Evolutionary conservation across 2,888 invertebrate species (phyloP), one percentile per base, ranked within the genome.

Genomic region (Copidosoma aretas): DNA sequence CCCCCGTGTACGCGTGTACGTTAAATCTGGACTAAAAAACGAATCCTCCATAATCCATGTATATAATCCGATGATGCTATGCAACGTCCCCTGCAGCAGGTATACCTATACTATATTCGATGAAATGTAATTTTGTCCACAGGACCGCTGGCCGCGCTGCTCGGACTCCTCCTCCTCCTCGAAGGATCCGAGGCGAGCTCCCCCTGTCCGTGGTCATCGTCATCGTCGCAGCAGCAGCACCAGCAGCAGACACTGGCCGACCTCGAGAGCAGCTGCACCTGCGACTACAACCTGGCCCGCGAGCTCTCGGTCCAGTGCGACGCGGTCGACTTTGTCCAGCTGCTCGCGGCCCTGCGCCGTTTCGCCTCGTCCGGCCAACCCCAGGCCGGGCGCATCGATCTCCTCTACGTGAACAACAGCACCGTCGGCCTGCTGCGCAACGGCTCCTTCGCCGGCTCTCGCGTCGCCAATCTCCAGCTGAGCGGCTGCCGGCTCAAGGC

Each of bases 301-400:
- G 94, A 94, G 82, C 86, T 95, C 17, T 94, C 94, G 43, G 92
- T 95, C 73, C 95, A 95, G 85, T 95, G 95, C 84, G 94, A 94
- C 85, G 92, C 93, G 88, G 94, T 94, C 69, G 91, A 94, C 79
- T 94, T 93, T 82, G 84, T 88, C 57, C 87, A 89, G 73, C 86
- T 96, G n/a, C 82, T 95, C 75, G 85, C 88, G 67, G 91, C 93
- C 39, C 86, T 93, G 82, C 89, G 91, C 80, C 88, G 89, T 76
- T 89, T 90, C 85, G 88, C 91, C 24, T 86, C 87, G 73, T 5
- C 3, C 32, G 32, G 32, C 32, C n/a, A n/a, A n/a, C 88, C 91
- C 19, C 87, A 87, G 73, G 73, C 70, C 21, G 64, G 73, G 51
- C 87, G 90, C 60, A 86, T 96, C 74, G 95, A 95, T 84, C 87